Evolutionary conservation across 2,888 invertebrate species (phyloP).

Genomic region (Capitulum mitella): DNA sequence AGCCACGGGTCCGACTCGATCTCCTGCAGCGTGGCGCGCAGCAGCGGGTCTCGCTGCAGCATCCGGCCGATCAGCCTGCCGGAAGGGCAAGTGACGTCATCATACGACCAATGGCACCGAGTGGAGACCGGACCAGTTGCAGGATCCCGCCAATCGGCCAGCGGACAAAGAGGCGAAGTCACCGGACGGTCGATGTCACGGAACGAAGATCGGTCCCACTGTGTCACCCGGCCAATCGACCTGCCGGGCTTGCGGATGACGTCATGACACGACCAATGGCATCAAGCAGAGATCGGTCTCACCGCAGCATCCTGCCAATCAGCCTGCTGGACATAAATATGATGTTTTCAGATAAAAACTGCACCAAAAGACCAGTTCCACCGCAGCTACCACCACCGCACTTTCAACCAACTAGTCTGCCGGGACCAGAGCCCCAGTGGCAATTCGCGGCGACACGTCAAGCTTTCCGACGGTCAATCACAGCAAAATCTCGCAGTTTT

Average conservation of each 20-base stretch:
- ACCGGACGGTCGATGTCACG: too few relatives aligned
- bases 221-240: conserved; percentile 53
- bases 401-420: conserved; percentile 76
- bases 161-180: conserved; percentile 36
- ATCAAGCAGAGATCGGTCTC: conserved; percentile 88
- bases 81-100: conserved; percentile 12
- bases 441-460: too few relatives aligned
- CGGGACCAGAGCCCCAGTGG: conserved; percentile 50
- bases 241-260: too few relatives aligned
- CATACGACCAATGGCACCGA: conserved; percentile 79
- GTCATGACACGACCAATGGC: too few relatives aligned
- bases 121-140: conserved; percentile 79
- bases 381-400: conserved; percentile 89
- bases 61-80: conserved; percentile 78
- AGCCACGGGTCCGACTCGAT: conserved; percentile 80
- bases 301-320: conserved; percentile 85
- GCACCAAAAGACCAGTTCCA: conserved; percentile 78
- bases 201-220: too few relatives aligned
- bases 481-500: too few relatives aligned
- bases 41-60: conserved; percentile 88
- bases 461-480: too few relatives aligned
- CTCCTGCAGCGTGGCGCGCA: conserved; percentile 77
- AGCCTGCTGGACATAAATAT: conserved; percentile 52
- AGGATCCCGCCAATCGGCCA: conserved; percentile 89
- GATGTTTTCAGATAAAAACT: neutral